A percentile compares a stretch with the other conserved stretches of the same genome.
Evolutionary conservation across 2,888 invertebrate species (phyloP).

Genomic region (Deilephila porcellus): DNA sequence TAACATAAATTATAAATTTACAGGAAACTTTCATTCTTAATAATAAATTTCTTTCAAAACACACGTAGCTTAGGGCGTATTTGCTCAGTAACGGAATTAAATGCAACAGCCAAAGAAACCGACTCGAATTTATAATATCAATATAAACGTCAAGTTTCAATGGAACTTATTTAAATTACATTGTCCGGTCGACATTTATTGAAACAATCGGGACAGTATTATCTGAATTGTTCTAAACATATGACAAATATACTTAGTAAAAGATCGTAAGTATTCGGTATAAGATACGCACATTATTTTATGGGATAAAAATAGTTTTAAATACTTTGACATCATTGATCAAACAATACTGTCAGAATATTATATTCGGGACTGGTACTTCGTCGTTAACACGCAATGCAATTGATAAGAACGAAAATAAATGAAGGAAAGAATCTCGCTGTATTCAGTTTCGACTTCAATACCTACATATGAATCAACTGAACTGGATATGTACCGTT

Average conservation of each 20-base stretch:
- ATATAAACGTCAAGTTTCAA: conserved; percentile 1
- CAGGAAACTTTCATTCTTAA: too few species aligned
- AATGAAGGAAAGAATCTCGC: too few species aligned
- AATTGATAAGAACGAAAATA: too few species aligned
- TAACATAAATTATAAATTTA: too few species aligned
- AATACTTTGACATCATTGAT: background rate
- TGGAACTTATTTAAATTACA: background rate
- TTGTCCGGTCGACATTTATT: conserved; percentile 6
- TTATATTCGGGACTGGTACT: too few species aligned
- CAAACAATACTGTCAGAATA: too few species aligned
- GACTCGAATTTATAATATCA: conserved; percentile 2
- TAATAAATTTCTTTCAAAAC: background rate
- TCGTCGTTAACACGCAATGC: too few species aligned
- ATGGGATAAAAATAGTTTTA: background rate
- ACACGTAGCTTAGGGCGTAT: background rate
- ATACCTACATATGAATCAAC: too few species aligned
- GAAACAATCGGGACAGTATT: conserved; percentile 6
- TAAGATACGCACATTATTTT: background rate
- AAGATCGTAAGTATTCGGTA: background rate
- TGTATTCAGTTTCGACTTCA: too few species aligned
- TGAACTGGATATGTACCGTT: too few species aligned
- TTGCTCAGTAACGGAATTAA: background rate
- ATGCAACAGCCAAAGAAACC: background rate
- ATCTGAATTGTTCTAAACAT: conserved; percentile 2
- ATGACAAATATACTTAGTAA: background rate